These are phyloP conservation scores for Yoshiicerus persimilis DNA, from an alignment of 1,140 invertebrate genomes.

Conservation along the genomic window DNA sequence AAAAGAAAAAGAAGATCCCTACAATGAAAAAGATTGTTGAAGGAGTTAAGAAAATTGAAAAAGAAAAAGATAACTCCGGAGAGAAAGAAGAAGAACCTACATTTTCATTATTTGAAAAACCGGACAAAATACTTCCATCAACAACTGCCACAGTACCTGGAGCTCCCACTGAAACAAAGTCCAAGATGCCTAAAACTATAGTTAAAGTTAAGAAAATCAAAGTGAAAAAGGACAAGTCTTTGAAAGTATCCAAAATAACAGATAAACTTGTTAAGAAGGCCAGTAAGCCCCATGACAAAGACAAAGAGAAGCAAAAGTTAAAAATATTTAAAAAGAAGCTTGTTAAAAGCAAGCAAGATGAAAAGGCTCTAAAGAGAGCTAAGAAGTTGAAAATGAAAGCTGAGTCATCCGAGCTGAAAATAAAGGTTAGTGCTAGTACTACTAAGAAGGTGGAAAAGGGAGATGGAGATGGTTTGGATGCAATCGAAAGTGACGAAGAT, in stretches of 20 bases:
- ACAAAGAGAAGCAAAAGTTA: conserved; percentile 32
- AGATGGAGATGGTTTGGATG: conserved; percentile 24
- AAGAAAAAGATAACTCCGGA: conserved; percentile 41
- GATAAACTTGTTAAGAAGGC: conserved; percentile 28
- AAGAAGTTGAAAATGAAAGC: conserved; percentile 64
- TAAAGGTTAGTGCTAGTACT: conserved; percentile 68
- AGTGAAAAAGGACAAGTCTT: not conserved
- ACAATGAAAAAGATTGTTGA: conserved; percentile 52
- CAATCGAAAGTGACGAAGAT: conserved; percentile 44
- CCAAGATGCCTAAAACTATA: not conserved
- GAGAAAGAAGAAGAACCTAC: not conserved
- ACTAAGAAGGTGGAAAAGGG: conserved; percentile 61
- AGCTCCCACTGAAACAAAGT: not conserved
- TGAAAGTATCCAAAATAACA: conserved; percentile 5
- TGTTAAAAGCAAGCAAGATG: not conserved
- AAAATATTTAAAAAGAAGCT: conserved; percentile 33
- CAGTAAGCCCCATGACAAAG: not conserved
- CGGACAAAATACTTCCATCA: conserved; percentile 33
- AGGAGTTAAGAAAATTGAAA: conserved; percentile 58
- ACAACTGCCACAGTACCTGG: not conserved
- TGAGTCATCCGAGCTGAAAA: conserved; percentile 57
- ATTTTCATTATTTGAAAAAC: conserved; percentile 39
- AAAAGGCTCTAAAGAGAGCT: conserved; percentile 48
- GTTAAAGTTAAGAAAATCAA: conserved; percentile 44
- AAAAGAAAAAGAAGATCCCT: conserved; percentile 50